Evolutionary conservation across 1,140 invertebrate species (phyloP).

Genomic region (Sinonovacula constricta): DNA sequence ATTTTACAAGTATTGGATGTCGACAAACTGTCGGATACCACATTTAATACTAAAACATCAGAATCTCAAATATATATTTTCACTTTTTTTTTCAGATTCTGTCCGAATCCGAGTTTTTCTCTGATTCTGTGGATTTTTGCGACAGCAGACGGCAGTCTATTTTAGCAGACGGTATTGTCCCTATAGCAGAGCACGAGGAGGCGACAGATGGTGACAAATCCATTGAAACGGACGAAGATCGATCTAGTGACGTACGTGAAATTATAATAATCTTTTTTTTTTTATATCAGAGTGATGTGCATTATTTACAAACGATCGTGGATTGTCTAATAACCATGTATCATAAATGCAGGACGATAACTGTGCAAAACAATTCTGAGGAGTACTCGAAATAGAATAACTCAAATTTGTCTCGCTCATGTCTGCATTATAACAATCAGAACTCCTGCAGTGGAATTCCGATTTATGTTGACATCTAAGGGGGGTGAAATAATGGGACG

Average conservation of each 20-base stretch:
- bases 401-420: too few species aligned
- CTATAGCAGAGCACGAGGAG: not conserved
- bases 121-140: not conserved
- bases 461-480: too few species aligned
- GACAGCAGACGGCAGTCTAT: not conserved
- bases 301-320: not conserved
- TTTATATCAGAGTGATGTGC: not conserved
- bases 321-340: too few species aligned
- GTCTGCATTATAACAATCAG: too few species aligned
- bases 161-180: not conserved
- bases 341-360: too few species aligned
- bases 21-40: not conserved
- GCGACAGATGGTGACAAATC: not conserved
- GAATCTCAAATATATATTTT: not conserved
- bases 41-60: not conserved
- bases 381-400: too few species aligned
- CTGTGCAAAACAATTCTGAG: too few species aligned
- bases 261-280: not conserved
- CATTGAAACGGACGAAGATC: not conserved
- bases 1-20: not conserved
- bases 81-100: not conserved
- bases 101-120: not conserved
- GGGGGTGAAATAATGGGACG: too few species aligned
- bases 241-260: not conserved
- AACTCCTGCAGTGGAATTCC: too few species aligned